A percentile compares a stretch with the other conserved stretches of the same genome.
These are phyloP conservation scores for Zaprionus gabonicus DNA, from an alignment of 1,140 invertebrate species.

Conservation along the genomic window DNA sequence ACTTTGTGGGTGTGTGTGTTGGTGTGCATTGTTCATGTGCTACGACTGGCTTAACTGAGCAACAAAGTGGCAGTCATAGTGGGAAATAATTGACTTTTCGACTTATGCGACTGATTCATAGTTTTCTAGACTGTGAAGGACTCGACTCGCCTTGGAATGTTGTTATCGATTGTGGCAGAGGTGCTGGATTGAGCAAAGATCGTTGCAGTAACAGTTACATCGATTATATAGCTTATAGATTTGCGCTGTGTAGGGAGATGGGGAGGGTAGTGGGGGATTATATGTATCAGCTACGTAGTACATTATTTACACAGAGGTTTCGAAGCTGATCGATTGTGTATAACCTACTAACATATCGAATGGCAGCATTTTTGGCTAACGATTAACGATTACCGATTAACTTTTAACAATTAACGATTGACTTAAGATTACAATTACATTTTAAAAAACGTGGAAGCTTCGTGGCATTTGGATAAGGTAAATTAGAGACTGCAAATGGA, in stretches of 20 bases:
- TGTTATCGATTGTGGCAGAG: constrained; percentile 11
- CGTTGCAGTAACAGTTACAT: constrained; percentile 32
- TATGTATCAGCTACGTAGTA: not conserved
- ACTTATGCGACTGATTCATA: not conserved
- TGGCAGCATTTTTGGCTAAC: constrained; percentile 42
- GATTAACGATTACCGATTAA: constrained; percentile 6
- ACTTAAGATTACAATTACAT: constrained; percentile 41
- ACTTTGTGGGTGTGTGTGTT: not conserved
- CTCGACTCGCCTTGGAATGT: constrained; percentile 15
- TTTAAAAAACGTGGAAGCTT: not conserved
- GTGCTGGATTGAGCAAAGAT: constrained; percentile 57
- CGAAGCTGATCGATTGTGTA: not conserved
- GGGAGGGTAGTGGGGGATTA: not conserved
- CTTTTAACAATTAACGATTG: constrained; percentile 37
- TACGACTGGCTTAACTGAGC: constrained; percentile 43
- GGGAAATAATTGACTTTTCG: constrained; percentile 56
- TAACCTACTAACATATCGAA: constrained; percentile 31
- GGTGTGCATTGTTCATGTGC: constrained; percentile 11
- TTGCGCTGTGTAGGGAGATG: not conserved
- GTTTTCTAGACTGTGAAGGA: not conserved
- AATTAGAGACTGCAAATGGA: not conserved
- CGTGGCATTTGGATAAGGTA: not conserved
- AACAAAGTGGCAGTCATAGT: constrained; percentile 58
- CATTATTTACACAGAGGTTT: constrained; percentile 43
- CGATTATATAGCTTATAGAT: constrained; percentile 19